phyloP scores from a whole-genome alignment of 1,140 invertebrate genomes.

The Aporrectodea caliginosa region DNA sequence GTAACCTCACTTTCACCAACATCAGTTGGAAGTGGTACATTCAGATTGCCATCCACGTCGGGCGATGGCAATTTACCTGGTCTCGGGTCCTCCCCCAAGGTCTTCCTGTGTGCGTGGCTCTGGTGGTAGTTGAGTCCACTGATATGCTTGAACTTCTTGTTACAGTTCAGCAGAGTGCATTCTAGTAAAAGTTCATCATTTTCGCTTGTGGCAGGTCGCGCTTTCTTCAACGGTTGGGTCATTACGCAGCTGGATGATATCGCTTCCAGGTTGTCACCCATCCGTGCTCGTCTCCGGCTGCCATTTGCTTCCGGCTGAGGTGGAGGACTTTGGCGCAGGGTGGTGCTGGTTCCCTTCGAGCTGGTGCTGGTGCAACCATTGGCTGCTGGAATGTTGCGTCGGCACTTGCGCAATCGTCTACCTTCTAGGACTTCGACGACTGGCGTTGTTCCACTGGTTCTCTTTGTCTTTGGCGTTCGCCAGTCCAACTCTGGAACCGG shows the following conservation, averaged over 20 bases:
- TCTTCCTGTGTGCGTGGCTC: constrained; percentile 73
- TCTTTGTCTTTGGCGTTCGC: constrained; percentile 71
- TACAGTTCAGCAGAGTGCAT: constrained; percentile 93
- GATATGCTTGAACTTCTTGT: constrained; percentile 95
- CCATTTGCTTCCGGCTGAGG: not conserved
- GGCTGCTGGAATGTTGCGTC: constrained; percentile 19
- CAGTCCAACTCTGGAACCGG: constrained; percentile 91
- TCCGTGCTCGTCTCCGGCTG: not conserved
- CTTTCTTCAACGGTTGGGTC: not conserved
- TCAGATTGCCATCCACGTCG: too few species aligned
- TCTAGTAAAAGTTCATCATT: constrained; percentile 60
- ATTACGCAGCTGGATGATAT: not conserved
- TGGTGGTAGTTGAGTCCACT: constrained; percentile 94
- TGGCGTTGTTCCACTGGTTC: not conserved
- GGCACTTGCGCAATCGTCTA: constrained; percentile 13
- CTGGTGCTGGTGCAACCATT: constrained; percentile 16
- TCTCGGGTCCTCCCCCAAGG: not conserved
- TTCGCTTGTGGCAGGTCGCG: not conserved
- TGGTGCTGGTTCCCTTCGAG: not conserved
- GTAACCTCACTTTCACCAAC: too few species aligned
- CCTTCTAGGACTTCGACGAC: not conserved
- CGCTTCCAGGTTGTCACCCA: not conserved
- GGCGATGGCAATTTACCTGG: too few species aligned
- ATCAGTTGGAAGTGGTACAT: too few species aligned
- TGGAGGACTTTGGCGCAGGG: not conserved